Evolutionary conservation across 1,140 invertebrate species (phyloP).

Genomic region (Sminthurinus signatus): DNA sequence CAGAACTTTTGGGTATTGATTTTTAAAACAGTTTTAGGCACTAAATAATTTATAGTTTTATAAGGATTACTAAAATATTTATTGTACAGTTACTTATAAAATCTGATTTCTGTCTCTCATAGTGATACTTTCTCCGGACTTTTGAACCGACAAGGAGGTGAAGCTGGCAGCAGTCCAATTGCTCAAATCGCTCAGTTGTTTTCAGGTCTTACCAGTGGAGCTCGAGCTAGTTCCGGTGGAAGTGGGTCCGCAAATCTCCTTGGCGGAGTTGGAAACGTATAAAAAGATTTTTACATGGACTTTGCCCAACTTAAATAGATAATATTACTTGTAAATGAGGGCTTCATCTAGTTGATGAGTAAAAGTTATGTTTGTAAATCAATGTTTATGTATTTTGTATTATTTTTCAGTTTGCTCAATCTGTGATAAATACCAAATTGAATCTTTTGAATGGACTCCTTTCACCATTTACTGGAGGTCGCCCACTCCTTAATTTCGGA

Average conservation of each 20-base stretch:
- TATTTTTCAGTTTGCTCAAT: conserved; percentile 39
- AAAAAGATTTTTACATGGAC: not conserved
- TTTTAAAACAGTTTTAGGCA: too few relatives aligned
- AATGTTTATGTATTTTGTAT: too few relatives aligned
- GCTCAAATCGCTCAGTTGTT: conserved; percentile 24
- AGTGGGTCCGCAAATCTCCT: conserved; percentile 27
- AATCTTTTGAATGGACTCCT: conserved; percentile 41
- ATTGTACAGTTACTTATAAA: too few relatives aligned
- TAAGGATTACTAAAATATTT: too few relatives aligned
- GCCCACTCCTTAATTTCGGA: conserved; percentile 39
- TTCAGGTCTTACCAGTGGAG: conserved; percentile 18
- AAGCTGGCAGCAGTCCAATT: not conserved
- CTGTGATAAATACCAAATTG: conserved; percentile 38
- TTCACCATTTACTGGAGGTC: conserved; percentile 40
- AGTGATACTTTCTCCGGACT: conserved; percentile 37
- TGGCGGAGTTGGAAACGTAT: conserved; percentile 40
- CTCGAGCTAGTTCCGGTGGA: not conserved
- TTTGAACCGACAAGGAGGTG: conserved; percentile 33
- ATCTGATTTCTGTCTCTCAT: too few relatives aligned
- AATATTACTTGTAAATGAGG: too few relatives aligned
- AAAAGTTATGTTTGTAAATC: too few relatives aligned
- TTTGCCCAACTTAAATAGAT: too few relatives aligned
- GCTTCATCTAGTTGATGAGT: too few relatives aligned
- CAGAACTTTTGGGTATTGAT: conserved; percentile 28
- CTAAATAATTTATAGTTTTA: too few relatives aligned